Conservation (phyloP, 2,888 invertebrate genomes). For the Petrolisthes cinctipes region DNA sequence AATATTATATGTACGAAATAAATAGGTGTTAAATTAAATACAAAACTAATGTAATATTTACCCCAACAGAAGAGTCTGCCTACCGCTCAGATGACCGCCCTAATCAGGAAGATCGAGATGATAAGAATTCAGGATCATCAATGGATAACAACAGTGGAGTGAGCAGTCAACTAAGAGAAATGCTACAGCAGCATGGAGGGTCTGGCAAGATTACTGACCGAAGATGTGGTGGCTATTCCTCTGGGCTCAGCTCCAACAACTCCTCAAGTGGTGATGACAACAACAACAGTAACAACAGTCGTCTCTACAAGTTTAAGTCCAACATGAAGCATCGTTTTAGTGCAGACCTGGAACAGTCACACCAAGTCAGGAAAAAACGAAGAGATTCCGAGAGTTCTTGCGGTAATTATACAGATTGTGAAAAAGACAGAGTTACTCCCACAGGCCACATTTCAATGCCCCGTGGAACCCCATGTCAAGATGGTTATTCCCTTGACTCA, state of each 20-base stretch:
- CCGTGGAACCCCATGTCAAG: constrained; percentile 33
- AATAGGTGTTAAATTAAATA: background rate
- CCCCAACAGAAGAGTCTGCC: constrained; percentile 57
- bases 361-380: constrained; percentile 60
- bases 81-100: constrained; percentile 54
- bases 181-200: constrained; percentile 44
- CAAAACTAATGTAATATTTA: constrained; percentile 8
- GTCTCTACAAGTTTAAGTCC: constrained; percentile 89
- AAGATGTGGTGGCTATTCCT: constrained; percentile 49
- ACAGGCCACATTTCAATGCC: constrained; percentile 22
- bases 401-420: constrained; percentile 57
- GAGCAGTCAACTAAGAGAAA: constrained; percentile 50
- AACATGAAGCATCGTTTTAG: constrained; percentile 90
- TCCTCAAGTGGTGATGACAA: constrained; percentile 63
- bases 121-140: constrained; percentile 29
- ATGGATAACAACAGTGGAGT: constrained; percentile 29
- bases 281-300: constrained; percentile 45
- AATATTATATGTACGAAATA: background rate
- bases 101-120: constrained; percentile 38
- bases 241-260: constrained; percentile 53
- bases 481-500: constrained; percentile 32
- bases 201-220: constrained; percentile 37
- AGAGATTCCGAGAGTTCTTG: constrained; percentile 61
- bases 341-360: constrained; percentile 68
- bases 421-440: constrained; percentile 43